Evolutionary conservation across 1,140 invertebrate species (phyloP), one percentile per base, ranked within the genome.

Genomic region (Orchestia grillus): DNA sequence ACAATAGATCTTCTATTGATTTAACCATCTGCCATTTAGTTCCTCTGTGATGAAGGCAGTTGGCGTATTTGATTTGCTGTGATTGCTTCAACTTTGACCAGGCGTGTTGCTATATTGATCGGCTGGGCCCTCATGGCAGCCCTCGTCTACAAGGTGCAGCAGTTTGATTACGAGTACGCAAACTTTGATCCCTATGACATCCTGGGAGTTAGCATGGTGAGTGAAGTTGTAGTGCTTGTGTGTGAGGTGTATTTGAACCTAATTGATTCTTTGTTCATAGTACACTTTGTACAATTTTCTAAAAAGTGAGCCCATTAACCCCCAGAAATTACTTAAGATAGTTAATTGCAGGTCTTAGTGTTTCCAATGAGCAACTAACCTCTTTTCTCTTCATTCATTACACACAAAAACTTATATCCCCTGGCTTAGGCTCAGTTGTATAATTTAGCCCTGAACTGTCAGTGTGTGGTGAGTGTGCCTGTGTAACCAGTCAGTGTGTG

Each of bases 121-220:
- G 99, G 99, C 96, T 99, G 99, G 99, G 97, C 98, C 11, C 97
- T 99, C 44, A 98, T 99, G 97, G 98, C 98, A 90, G 98, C 99
- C 95, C 97, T 99, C 96, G 98, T 99, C 0, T 99, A 99, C 97
- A 99, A 99, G 98, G 99, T 99, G 19, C 99, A 99, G 0, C 99
- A 99, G 97, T 99, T 99, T 97, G 99, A 99, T 97, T 99, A 99
- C 98, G 99, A 99, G 98, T 99, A 99, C 98, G 98, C 99, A 41
- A 99, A 99, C 97, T 99, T 99, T 98, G 99, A 99, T 98, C 99
- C 99, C 0, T 99, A 99, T 98, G 99, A 99, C 97, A 99, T 99
- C 97, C 98, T 99, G 47, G 98, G 98, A 95, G 98, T 99, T 97
- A 98, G 99, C 96, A 97, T 98, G 95, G 98, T 98, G 47, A 97